Evolutionary conservation across 2,113 vertebrate genomes (phyloP).

Genomic region (Helogale parvula): DNA sequence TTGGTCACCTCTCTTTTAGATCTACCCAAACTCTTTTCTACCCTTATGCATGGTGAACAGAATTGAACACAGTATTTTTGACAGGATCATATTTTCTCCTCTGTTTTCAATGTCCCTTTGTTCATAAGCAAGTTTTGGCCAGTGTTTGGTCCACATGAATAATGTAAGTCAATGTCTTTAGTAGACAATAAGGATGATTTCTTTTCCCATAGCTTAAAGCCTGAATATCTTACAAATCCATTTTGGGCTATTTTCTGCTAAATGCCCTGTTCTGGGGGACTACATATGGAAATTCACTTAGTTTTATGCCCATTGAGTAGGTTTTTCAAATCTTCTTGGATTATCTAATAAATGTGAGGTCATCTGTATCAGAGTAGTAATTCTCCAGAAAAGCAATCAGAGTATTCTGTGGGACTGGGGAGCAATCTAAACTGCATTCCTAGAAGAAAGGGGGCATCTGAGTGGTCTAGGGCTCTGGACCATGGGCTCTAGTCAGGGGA

Average conservation of each 20-base stretch:
- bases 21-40: not conserved
- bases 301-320: constrained; percentile 45
- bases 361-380: constrained; percentile 34
- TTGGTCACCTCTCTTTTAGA: not conserved
- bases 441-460: not conserved
- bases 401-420: constrained; percentile 25
- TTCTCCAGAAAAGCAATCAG: constrained; percentile 47
- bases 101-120: constrained; percentile 33
- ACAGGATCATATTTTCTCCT: not conserved
- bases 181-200: not conserved
- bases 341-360: constrained; percentile 48
- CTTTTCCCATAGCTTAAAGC: not conserved
- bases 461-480: not conserved
- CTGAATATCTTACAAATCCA: constrained; percentile 24
- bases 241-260: constrained; percentile 33
- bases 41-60: not conserved
- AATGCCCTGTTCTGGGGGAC: constrained; percentile 34
- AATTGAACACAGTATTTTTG: not conserved
- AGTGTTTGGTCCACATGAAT: constrained; percentile 17
- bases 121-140: constrained; percentile 28
- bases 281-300: constrained; percentile 12
- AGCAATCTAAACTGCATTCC: not conserved
- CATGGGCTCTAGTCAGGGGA: not conserved
- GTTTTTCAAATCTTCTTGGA: constrained; percentile 26
- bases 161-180: constrained; percentile 34